Percentiles rank a stretch among this genome's conserved stretches.
Evolutionary conservation across 2,797 vertebrate genomes (phyloP).

Genomic region (Poeciliopsis gracilis): DNA sequence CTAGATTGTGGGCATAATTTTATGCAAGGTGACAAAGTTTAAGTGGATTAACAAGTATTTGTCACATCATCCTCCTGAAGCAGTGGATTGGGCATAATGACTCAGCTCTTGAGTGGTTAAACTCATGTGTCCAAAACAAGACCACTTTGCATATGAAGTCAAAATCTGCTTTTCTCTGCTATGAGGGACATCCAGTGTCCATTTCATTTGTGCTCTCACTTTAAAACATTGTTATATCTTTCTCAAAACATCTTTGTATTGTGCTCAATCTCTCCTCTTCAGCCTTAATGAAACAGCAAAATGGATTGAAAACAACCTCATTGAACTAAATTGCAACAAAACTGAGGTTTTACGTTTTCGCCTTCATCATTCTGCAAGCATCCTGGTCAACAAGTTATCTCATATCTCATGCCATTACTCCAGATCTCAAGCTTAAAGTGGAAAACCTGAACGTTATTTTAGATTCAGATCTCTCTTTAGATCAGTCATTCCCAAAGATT

Average conservation of each 20-base stretch:
- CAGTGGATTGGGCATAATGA: neutral
- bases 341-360: neutral
- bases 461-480: neutral
- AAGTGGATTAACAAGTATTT: neutral
- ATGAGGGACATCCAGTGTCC: neutral
- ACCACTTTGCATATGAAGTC: neutral
- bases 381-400: neutral
- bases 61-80: neutral
- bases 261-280: neutral
- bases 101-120: neutral
- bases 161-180: neutral
- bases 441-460: neutral
- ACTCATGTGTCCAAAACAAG: neutral
- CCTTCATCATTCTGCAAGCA: neutral
- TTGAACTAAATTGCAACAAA: neutral
- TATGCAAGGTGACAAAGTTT: neutral
- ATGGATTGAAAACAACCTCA: neutral
- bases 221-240: neutral
- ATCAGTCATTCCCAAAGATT: no score
- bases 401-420: neutral
- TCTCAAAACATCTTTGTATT: neutral
- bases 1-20: neutral
- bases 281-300: neutral
- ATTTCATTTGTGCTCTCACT: neutral
- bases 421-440: neutral